A percentile compares a stretch with the other conserved stretches of the same genome.
Conservation (phyloP, 1,140 invertebrate genomes). For the Cheumatopsyche charites region DNA sequence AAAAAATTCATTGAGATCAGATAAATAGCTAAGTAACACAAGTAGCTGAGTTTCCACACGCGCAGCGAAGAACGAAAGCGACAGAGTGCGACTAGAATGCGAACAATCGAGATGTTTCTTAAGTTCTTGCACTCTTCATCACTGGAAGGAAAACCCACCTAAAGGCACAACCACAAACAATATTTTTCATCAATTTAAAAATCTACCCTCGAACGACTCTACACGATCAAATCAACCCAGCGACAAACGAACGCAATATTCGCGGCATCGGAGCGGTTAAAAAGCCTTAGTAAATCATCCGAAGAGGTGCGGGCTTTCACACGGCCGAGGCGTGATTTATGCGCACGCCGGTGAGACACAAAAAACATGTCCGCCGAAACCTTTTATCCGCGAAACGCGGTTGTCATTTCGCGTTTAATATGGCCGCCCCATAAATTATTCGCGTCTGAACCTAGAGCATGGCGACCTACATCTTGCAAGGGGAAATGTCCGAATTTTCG, state of each 20-base stretch:
- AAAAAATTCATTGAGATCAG: too few species aligned
- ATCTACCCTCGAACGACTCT: neutral
- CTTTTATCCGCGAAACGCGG: neutral
- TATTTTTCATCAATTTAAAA: too few species aligned
- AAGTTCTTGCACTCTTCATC: too few species aligned
- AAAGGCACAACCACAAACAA: too few species aligned
- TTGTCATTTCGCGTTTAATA: constrained; percentile 28
- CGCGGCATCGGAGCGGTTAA: constrained; percentile 31
- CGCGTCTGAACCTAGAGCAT: neutral
- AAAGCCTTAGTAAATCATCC: constrained; percentile 36
- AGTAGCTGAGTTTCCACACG: too few species aligned
- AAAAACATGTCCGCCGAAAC: constrained; percentile 28
- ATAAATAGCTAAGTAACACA: too few species aligned
- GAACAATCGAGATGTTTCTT: too few species aligned
- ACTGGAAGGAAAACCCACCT: too few species aligned
- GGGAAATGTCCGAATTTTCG: too few species aligned
- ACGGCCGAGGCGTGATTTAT: constrained; percentile 24
- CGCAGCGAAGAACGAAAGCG: too few species aligned
- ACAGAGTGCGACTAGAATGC: too few species aligned
- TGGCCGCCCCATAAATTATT: constrained; percentile 14
- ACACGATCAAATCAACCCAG: constrained; percentile 28
- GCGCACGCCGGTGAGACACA: neutral
- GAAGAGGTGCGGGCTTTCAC: constrained; percentile 5
- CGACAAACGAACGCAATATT: neutral
- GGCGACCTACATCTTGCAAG: neutral